phyloP scores from a whole-genome alignment of 2,113 vertebrate genomes.

The Athene cunicularia region DNA sequence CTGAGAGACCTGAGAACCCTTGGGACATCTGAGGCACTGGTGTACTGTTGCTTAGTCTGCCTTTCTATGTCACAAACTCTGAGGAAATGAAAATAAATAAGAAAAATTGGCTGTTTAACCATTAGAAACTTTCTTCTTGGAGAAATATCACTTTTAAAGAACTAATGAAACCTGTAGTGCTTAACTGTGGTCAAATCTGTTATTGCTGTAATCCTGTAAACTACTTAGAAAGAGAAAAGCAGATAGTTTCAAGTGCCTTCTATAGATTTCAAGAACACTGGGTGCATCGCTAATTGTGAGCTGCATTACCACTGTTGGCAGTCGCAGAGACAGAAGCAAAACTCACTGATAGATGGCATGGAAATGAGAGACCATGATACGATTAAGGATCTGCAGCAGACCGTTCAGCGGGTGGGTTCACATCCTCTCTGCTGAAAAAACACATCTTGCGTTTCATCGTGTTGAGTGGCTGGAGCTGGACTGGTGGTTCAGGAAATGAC shows the following conservation, averaged over 20 bases:
- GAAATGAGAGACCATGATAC: background rate
- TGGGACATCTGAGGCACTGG: background rate
- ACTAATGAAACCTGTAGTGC: background rate
- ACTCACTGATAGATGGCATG: background rate
- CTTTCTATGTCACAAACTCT: accelerated
- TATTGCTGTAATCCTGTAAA: background rate
- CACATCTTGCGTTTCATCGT: background rate
- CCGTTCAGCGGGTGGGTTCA: background rate
- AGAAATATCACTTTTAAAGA: background rate
- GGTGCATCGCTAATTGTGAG: background rate
- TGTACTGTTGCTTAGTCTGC: background rate
- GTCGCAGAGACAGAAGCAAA: background rate
- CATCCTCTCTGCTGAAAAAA: background rate
- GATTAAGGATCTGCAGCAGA: background rate
- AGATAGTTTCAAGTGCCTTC: background rate
- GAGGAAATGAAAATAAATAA: background rate
- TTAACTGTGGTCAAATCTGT: background rate
- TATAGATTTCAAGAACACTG: background rate
- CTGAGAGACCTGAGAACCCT: background rate
- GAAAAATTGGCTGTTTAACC: accelerated
- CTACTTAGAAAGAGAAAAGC: background rate
- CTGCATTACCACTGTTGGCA: background rate
- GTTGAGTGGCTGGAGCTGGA: background rate
- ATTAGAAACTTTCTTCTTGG: background rate
- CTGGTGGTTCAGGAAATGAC: background rate